Conservation (phyloP, 1,140 invertebrate genomes). For the Zaprionus vittiger region DNA sequence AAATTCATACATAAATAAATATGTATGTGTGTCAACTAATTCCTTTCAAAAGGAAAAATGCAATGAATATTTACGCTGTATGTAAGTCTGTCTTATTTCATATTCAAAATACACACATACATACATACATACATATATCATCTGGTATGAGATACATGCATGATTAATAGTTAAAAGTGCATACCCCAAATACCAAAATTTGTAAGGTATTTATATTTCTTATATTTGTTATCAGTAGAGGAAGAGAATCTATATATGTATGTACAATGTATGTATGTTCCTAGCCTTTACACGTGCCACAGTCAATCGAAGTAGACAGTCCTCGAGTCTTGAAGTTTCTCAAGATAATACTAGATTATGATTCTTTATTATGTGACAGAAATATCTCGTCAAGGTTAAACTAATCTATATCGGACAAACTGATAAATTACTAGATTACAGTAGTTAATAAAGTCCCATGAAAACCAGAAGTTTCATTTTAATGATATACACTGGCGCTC, state of each 20-base stretch:
- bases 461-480: neutral
- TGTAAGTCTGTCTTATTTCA: no score
- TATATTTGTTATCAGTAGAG: no score
- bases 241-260: no score
- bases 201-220: neutral
- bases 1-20: neutral
- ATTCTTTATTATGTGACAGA: neutral
- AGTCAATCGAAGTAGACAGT: conserved; percentile 18
- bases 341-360: conserved; percentile 20
- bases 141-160: no score
- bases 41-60: no score
- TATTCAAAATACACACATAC: no score
- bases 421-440: neutral
- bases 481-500: neutral
- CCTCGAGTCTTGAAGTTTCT: conserved; percentile 24
- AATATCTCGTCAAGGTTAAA: conserved; percentile 19
- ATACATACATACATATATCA: no score
- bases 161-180: no score
- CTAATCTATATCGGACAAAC: conserved; percentile 14
- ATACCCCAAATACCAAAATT: neutral
- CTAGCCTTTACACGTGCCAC: conserved; percentile 26
- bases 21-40: no score
- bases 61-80: no score
- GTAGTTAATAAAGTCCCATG: neutral
- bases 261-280: no score